These are phyloP conservation scores for Burhinus oedicnemus DNA, from an alignment of 2,113 vertebrate genomes.

Conservation along the genomic window DNA sequence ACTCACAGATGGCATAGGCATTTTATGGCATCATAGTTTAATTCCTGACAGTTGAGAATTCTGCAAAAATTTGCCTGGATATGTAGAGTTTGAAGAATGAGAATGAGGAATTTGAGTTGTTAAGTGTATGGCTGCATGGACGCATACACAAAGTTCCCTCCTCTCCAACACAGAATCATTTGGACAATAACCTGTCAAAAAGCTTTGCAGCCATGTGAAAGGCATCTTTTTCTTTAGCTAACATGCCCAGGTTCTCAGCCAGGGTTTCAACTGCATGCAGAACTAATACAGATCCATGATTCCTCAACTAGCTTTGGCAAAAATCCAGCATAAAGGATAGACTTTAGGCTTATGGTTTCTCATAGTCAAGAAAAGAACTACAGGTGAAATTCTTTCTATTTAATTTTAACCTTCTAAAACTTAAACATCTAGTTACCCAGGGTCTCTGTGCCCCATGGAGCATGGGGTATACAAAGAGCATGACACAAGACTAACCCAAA, in stretches of 20 bases:
- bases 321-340: neutral
- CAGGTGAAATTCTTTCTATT: neutral
- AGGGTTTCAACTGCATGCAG: neutral
- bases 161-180: neutral
- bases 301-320: neutral
- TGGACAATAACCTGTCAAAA: neutral
- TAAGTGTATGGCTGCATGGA: neutral
- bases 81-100: neutral
- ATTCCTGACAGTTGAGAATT: neutral
- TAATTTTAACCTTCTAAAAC: neutral
- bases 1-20: slow-evolving; percentile 41
- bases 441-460: neutral
- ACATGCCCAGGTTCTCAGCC: neutral
- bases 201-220: neutral
- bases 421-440: neutral
- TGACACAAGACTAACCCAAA: neutral
- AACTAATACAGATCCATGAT: neutral
- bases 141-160: neutral
- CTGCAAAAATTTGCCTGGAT: neutral
- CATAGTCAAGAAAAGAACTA: neutral
- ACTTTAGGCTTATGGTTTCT: neutral
- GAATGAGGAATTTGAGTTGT: neutral
- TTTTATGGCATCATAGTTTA: slow-evolving; percentile 18
- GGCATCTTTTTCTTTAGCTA: neutral
- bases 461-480: neutral